Evolutionary conservation across 2,888 invertebrate genomes (phyloP).

Genomic region (Nephrotoma appendiculata): DNA sequence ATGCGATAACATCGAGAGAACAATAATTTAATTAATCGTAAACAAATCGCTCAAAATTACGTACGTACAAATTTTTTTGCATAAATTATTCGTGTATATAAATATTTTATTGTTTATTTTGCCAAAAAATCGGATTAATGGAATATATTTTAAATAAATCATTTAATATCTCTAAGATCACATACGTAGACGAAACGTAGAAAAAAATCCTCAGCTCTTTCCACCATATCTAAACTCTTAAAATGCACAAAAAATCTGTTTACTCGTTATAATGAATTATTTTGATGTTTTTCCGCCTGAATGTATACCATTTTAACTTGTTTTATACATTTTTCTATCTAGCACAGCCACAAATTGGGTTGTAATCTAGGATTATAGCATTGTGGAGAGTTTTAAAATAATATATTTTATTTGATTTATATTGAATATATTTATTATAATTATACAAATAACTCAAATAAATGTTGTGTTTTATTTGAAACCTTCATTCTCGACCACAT

Average conservation of each 20-base stretch:
- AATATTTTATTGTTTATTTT: neutral
- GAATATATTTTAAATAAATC: neutral
- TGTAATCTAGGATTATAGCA: neutral
- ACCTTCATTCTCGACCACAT: too few species aligned
- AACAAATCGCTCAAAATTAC: neutral
- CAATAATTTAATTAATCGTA: neutral
- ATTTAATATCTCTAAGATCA: neutral
- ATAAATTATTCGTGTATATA: too few species aligned
- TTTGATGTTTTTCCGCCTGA: neutral
- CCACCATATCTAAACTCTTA: neutral
- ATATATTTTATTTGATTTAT: too few species aligned
- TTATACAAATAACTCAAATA: too few species aligned
- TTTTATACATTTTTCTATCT: neutral
- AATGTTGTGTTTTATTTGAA: too few species aligned
- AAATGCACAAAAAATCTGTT: neutral
- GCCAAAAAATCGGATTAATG: neutral
- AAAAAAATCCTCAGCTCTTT: neutral
- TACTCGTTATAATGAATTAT: neutral
- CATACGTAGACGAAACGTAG: neutral
- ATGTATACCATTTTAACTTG: neutral
- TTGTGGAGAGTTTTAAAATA: neutral
- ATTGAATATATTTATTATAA: too few species aligned
- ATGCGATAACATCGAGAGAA: neutral
- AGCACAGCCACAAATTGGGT: neutral
- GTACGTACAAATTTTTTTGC: neutral